phyloP scores from a whole-genome alignment of 1,140 invertebrate genomes.

The Leptinotarsa lineolata region DNA sequence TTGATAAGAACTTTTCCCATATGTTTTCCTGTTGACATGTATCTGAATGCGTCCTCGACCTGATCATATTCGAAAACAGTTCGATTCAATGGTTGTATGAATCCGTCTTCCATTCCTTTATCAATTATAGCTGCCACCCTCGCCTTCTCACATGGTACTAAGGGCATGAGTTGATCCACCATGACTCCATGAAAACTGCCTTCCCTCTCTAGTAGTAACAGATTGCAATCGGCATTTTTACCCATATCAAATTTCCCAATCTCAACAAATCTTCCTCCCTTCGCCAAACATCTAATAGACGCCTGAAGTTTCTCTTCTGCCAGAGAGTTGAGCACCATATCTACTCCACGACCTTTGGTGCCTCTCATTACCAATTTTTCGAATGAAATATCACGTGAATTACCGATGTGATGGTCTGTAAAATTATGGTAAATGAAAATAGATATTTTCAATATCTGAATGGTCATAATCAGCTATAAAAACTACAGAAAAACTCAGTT shows the following conservation, averaged over 20 bases:
- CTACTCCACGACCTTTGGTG: constrained; percentile 68
- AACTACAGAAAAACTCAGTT: no score
- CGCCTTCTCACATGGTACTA: constrained; percentile 46
- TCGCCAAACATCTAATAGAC: constrained; percentile 76
- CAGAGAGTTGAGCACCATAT: constrained; percentile 70
- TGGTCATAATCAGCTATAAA: no score
- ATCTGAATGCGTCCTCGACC: constrained; percentile 69
- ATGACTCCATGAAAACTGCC: constrained; percentile 87
- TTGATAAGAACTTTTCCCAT: constrained; percentile 82
- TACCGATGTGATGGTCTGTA: constrained; percentile 60
- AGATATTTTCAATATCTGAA: no score
- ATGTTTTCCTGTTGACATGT: constrained; percentile 85
- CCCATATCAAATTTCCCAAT: constrained; percentile 78
- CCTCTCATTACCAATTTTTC: constrained; percentile 63
- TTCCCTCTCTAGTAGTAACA: constrained; percentile 80
- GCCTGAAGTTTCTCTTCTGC: constrained; percentile 71
- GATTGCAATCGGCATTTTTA: constrained; percentile 68
- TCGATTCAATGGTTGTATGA: constrained; percentile 64
- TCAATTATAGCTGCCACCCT: constrained; percentile 64
- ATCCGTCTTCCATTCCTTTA: constrained; percentile 56
- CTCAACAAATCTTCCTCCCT: constrained; percentile 72
- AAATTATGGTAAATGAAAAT: constrained; percentile 4
- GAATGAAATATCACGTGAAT: constrained; percentile 67
- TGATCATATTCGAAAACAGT: constrained; percentile 65
- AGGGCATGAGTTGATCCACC: constrained; percentile 74